These are phyloP conservation scores for Helicoverpa zea DNA, from an alignment of 1,140 invertebrate species.

Conservation along the genomic window DNA sequence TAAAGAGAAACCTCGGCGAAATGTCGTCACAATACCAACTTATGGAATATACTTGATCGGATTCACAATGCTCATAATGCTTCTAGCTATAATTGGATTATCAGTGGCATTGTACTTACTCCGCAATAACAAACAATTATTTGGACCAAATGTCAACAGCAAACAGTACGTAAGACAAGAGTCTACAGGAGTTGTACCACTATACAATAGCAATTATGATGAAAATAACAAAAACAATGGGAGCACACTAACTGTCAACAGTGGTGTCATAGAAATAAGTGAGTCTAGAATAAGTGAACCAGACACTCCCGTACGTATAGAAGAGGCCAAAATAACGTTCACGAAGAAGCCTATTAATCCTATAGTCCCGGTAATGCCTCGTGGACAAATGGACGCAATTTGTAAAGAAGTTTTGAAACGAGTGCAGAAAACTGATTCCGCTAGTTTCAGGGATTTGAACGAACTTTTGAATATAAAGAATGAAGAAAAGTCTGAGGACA, in stretches of 20 bases:
- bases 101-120: constrained; percentile 9
- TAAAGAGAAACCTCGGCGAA: too few species aligned
- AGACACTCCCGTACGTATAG: not conserved
- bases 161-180: constrained; percentile 3
- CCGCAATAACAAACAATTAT: not conserved
- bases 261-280: constrained; percentile 9
- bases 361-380: not conserved
- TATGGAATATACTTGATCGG: constrained; percentile 8
- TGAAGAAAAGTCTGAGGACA: not conserved
- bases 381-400: constrained; percentile 52
- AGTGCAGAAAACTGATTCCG: constrained; percentile 35
- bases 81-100: not conserved
- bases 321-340: constrained; percentile 2
- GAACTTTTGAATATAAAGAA: constrained; percentile 24
- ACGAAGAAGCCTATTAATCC: not conserved
- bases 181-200: not conserved
- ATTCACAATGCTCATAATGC: not conserved
- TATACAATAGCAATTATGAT: constrained; percentile 4
- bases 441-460: constrained; percentile 51
- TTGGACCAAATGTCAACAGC: not conserved
- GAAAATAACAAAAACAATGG: constrained; percentile 9
- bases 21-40: not conserved
- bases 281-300: constrained; percentile 1
- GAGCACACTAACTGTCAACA: constrained; percentile 17
- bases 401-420: constrained; percentile 48